phyloP scores from a whole-genome alignment of 2,888 invertebrate species.

The Drosophila robusta region DNA sequence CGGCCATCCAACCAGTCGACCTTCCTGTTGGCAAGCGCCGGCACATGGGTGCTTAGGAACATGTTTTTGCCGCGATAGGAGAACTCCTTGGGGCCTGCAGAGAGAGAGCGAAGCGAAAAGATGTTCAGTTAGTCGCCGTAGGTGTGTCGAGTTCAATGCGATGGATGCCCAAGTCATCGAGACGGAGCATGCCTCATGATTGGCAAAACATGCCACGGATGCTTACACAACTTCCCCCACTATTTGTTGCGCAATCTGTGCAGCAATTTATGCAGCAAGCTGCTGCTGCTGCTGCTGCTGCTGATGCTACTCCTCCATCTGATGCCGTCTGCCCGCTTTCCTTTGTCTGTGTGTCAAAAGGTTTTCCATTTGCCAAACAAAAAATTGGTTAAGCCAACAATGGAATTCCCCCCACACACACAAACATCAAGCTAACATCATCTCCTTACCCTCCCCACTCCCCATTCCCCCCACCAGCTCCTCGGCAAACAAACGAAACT shows the following conservation, averaged over 20 bases:
- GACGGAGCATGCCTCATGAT: conserved; percentile 33
- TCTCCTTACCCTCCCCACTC: conserved; percentile 11
- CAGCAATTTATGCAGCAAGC: conserved; percentile 76
- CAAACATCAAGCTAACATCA: conserved; percentile 8
- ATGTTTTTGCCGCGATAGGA: conserved; percentile 94
- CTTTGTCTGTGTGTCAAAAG: conserved; percentile 75
- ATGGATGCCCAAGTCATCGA: conserved; percentile 15
- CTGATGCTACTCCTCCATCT: conserved; percentile 21
- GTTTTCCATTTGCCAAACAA: conserved; percentile 70
- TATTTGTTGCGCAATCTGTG: conserved; percentile 55
- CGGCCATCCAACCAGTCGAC: conserved; percentile 96
- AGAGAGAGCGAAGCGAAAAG: background rate
- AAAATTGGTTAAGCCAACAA: conserved; percentile 55
- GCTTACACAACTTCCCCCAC: conserved; percentile 76
- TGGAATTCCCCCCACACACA: conserved; percentile 42
- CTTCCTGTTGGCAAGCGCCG: conserved; percentile 91
- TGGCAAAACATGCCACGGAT: conserved; percentile 65
- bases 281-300: conserved; percentile 39
- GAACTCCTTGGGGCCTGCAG: conserved; percentile 94
- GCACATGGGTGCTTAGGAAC: conserved; percentile 94
- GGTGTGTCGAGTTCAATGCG: conserved; percentile 30
- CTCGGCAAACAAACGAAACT: conserved; percentile 55
- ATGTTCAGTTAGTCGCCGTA: conserved; percentile 12
- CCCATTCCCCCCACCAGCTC: conserved; percentile 4
- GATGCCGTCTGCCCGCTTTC: conserved; percentile 57